A percentile compares a stretch with the other conserved stretches of the same genome.
These are phyloP conservation scores for Pantala flavescens DNA, from an alignment of 1,140 invertebrate genomes.

Conservation along the genomic window DNA sequence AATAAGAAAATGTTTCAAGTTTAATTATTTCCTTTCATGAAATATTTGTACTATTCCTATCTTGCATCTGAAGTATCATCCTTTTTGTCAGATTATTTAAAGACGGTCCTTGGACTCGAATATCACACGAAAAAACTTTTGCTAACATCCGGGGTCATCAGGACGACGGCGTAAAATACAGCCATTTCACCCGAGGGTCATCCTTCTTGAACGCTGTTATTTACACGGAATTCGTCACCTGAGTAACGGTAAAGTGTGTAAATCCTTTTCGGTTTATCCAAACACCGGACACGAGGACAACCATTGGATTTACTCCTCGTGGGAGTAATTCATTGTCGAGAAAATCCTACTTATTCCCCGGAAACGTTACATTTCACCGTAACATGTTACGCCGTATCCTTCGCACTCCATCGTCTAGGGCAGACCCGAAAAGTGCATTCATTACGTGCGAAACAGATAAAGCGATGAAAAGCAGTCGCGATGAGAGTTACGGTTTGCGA, in stretches of 20 bases:
- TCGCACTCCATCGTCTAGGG: neutral
- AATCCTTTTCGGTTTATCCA: neutral
- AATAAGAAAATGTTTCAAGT: no score
- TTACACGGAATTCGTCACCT: no score
- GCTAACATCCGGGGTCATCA: no score
- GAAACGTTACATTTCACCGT: neutral
- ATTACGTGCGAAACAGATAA: neutral
- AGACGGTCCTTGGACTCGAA: no score
- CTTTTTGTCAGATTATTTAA: no score
- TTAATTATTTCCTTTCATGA: no score
- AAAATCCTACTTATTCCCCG: neutral
- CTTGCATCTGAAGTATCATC: no score
- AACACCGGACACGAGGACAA: neutral
- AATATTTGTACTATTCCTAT: no score
- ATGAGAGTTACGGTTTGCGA: neutral
- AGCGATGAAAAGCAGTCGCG: neutral
- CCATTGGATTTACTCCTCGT: neutral
- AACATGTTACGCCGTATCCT: neutral
- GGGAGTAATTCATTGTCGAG: neutral
- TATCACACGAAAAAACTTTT: no score
- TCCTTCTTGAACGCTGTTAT: no score
- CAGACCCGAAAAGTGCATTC: neutral
- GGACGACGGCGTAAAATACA: no score
- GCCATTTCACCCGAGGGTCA: no score
- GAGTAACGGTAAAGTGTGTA: neutral